Conservation (phyloP, 2,797 vertebrate species). For the Uromys caudimaculatus region DNA sequence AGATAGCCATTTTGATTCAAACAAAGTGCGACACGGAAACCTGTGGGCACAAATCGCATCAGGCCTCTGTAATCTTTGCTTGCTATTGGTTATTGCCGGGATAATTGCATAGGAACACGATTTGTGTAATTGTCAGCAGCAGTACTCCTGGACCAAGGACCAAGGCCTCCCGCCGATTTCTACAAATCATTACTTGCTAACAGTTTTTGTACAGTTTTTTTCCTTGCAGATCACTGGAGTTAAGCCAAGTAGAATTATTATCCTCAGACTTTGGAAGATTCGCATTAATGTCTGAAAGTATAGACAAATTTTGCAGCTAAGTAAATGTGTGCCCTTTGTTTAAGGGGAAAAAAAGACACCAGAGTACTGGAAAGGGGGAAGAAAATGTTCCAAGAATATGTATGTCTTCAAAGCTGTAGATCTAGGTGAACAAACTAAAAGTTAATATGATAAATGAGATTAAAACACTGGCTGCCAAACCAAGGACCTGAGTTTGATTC, state of each 20-base stretch:
- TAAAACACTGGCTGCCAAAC: not conserved
- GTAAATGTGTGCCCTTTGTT: constrained; percentile 59
- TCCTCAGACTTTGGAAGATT: constrained; percentile 77
- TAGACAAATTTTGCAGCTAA: constrained; percentile 61
- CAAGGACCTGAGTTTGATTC: not conserved
- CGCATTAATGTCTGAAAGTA: constrained; percentile 78
- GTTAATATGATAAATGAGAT: constrained; percentile 14
- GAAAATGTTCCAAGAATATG: constrained; percentile 55
- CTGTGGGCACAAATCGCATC: constrained; percentile 80
- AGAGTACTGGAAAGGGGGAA: not conserved
- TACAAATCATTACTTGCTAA: constrained; percentile 79
- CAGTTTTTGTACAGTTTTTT: constrained; percentile 65
- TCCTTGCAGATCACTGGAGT: constrained; percentile 71
- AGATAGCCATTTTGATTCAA: constrained; percentile 83
- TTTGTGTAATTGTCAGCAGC: constrained; percentile 84
- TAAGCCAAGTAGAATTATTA: constrained; percentile 75
- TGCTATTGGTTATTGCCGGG: constrained; percentile 82
- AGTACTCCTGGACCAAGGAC: constrained; percentile 80
- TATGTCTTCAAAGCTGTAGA: not conserved
- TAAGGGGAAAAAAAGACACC: constrained; percentile 61
- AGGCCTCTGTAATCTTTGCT: constrained; percentile 84
- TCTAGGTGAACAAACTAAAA: constrained; percentile 37
- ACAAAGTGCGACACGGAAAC: constrained; percentile 82
- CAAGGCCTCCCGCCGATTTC: constrained; percentile 80
- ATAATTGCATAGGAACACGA: constrained; percentile 85